Conservation (phyloP, 2,888 invertebrate genomes). For the Zaprionus lineosus region DNA sequence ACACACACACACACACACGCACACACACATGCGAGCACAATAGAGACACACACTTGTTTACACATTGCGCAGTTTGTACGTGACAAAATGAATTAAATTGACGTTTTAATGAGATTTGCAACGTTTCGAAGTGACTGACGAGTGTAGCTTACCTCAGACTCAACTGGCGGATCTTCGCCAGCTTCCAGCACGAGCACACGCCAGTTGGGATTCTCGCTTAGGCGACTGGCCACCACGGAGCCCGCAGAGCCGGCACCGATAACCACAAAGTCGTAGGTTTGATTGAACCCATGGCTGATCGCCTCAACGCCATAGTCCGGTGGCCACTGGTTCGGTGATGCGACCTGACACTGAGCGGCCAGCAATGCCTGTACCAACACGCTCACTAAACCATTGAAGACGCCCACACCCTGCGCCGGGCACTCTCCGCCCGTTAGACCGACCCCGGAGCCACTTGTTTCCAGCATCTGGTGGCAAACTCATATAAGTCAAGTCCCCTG, state of each 20-base stretch:
- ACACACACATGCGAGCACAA: too few species aligned
- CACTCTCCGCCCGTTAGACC: conserved; percentile 48
- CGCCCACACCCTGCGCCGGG: conserved; percentile 63
- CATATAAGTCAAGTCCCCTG: conserved; percentile 25
- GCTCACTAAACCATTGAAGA: conserved; percentile 83
- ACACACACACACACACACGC: too few species aligned
- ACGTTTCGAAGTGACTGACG: neutral
- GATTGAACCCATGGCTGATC: conserved; percentile 21
- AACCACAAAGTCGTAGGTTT: conserved; percentile 83
- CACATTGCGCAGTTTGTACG: neutral
- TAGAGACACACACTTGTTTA: too few species aligned
- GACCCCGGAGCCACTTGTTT: conserved; percentile 2
- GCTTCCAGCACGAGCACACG: conserved; percentile 84
- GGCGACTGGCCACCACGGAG: conserved; percentile 83
- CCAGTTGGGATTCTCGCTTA: conserved; percentile 83
- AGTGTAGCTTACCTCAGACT: conserved; percentile 75
- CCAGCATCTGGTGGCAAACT: too few species aligned
- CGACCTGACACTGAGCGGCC: conserved; percentile 85
- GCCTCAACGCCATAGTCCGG: conserved; percentile 81
- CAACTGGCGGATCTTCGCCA: conserved; percentile 83
- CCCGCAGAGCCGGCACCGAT: conserved; percentile 84
- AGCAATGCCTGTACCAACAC: conserved; percentile 85
- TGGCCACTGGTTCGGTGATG: conserved; percentile 84
- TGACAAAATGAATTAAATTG: too few species aligned
- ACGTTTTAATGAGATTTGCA: too few species aligned